Conservation (phyloP, 2,113 vertebrate genomes). For the Anas platyrhynchos region DNA sequence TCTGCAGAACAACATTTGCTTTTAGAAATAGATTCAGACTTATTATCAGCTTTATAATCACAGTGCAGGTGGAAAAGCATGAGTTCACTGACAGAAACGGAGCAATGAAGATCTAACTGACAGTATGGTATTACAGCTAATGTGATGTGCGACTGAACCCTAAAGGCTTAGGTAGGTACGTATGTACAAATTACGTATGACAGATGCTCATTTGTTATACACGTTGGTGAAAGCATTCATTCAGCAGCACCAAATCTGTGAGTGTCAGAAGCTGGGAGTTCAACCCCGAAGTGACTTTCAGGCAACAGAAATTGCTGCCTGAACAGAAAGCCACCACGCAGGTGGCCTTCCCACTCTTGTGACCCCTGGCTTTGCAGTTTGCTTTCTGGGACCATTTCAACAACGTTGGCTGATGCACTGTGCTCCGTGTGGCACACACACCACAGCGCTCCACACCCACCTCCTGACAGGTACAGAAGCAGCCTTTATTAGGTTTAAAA, state of each 20-base stretch:
- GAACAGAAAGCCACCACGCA: neutral
- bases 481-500: neutral
- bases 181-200: neutral
- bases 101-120: neutral
- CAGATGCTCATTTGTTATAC: neutral
- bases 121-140: neutral
- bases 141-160: neutral
- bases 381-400: neutral
- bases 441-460: neutral
- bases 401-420: neutral
- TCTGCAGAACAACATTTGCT: neutral
- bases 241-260: neutral
- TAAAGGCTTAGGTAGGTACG: neutral
- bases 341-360: neutral
- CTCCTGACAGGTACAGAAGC: neutral
- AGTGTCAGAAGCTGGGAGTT: neutral
- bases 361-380: fast-evolving
- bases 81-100: neutral
- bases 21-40: neutral
- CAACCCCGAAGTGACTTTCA: neutral
- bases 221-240: neutral
- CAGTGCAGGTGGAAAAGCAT: neutral
- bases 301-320: neutral
- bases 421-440: neutral
- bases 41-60: neutral